Evolutionary conservation across 2,888 invertebrate species (phyloP).

Genomic region (Leucophenga maculata): DNA sequence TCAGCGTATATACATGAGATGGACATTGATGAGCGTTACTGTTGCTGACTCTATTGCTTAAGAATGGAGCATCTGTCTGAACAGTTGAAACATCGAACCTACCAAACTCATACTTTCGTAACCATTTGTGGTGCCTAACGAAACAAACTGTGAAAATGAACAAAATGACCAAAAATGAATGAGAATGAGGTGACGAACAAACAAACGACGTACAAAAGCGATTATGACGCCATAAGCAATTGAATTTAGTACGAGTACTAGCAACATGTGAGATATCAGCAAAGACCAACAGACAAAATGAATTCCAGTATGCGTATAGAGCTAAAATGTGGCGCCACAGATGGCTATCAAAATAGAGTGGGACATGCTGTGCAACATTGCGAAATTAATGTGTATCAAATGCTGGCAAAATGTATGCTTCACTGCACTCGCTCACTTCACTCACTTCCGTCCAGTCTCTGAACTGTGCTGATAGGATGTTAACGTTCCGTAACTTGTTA

Average conservation of each 20-base stretch:
- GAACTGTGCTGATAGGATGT: too few relatives aligned
- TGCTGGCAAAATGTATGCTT: too few relatives aligned
- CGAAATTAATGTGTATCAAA: not conserved
- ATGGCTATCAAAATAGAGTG: not conserved
- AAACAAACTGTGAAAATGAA: slow-evolving; percentile 13
- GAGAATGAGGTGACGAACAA: not conserved
- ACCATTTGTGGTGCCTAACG: not conserved
- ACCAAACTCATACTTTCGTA: not conserved
- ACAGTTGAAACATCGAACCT: too few relatives aligned
- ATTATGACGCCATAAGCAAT: slow-evolving; percentile 23
- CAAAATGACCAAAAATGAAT: slow-evolving; percentile 6
- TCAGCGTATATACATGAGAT: too few relatives aligned
- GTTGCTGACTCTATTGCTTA: too few relatives aligned
- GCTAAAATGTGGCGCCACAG: slow-evolving; percentile 6
- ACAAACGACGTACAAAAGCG: slow-evolving; percentile 6
- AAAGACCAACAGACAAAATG: not conserved
- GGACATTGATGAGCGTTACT: too few relatives aligned
- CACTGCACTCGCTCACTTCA: too few relatives aligned
- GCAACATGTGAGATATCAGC: not conserved
- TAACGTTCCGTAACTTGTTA: too few relatives aligned
- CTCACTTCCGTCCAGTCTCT: too few relatives aligned
- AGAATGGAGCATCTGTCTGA: too few relatives aligned
- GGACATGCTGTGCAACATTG: not conserved
- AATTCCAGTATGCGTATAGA: not conserved
- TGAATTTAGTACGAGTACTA: slow-evolving; percentile 3